phyloP scores from a whole-genome alignment of 2,888 invertebrate species.

The Ophioninae sp. region DNA sequence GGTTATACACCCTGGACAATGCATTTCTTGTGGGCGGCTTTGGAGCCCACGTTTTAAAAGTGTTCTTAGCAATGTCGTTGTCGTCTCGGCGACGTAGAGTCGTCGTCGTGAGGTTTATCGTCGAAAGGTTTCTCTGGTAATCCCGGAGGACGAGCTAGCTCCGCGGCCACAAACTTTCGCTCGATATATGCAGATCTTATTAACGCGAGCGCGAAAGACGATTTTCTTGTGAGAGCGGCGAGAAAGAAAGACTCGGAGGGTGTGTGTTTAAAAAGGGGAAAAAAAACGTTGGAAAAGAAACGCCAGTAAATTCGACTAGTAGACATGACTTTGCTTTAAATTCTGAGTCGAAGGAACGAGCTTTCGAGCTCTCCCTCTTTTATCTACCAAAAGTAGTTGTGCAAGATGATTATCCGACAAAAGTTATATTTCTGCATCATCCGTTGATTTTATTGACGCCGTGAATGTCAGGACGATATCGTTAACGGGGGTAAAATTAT shows the following conservation, averaged over 20 bases:
- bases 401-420: not conserved
- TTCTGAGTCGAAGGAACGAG: not conserved
- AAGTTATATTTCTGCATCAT: not conserved
- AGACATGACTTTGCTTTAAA: constrained; percentile 2
- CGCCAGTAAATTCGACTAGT: not conserved
- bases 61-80: constrained; percentile 46
- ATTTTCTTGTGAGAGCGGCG: constrained; percentile 54
- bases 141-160: constrained; percentile 60
- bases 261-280: constrained; percentile 4
- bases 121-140: constrained; percentile 66
- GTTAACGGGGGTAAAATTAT: constrained; percentile 10
- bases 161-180: constrained; percentile 56
- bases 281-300: not conserved
- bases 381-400: not conserved
- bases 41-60: constrained; percentile 47
- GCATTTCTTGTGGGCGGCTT: constrained; percentile 30
- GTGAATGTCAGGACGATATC: constrained; percentile 11
- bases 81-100: constrained; percentile 40
- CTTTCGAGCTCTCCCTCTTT: not conserved
- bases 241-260: not conserved
- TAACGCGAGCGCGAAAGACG: constrained; percentile 57
- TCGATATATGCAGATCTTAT: constrained; percentile 61
- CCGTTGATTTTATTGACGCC: constrained; percentile 30
- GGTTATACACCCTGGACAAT: constrained; percentile 28
- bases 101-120: constrained; percentile 60